Evolutionary conservation across 1,140 invertebrate genomes (phyloP).

Genomic region (Zaprionus capensis): DNA sequence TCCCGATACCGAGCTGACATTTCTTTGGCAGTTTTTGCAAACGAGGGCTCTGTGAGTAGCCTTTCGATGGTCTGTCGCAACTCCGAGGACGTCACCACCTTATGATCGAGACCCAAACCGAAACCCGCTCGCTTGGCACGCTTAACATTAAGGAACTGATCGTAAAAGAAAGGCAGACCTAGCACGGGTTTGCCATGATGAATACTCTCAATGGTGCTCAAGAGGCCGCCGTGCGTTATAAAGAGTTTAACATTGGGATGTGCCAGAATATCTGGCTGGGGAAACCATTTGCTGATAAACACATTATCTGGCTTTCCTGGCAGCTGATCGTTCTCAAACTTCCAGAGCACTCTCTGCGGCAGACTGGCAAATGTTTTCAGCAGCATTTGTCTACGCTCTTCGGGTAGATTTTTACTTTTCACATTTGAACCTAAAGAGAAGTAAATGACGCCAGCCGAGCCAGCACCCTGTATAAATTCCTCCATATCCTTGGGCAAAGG

Average conservation of each 20-base stretch:
- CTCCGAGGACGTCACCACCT: slow-evolving; percentile 75
- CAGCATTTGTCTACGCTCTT: slow-evolving; percentile 85
- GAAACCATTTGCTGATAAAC: slow-evolving; percentile 88
- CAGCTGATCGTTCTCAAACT: slow-evolving; percentile 87
- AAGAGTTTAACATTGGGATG: slow-evolving; percentile 88
- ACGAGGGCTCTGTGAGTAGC: slow-evolving; percentile 77
- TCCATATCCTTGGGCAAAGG: slow-evolving; percentile 84
- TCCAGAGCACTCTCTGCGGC: slow-evolving; percentile 88
- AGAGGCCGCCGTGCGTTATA: slow-evolving; percentile 90
- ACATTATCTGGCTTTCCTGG: slow-evolving; percentile 87
- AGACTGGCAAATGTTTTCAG: slow-evolving; percentile 86
- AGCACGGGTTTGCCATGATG: slow-evolving; percentile 90
- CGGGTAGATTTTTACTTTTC: slow-evolving; percentile 85
- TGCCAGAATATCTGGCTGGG: slow-evolving; percentile 89
- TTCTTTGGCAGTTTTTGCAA: slow-evolving; percentile 84
- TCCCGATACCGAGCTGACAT: slow-evolving; percentile 87
- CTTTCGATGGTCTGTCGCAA: slow-evolving; percentile 73
- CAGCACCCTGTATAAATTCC: slow-evolving; percentile 86
- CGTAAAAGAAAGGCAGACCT: slow-evolving; percentile 88
- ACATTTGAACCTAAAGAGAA: slow-evolving; percentile 88
- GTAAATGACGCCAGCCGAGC: slow-evolving; percentile 86
- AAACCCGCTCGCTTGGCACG: slow-evolving; percentile 84
- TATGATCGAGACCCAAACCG: slow-evolving; percentile 82
- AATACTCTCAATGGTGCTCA: slow-evolving; percentile 89
- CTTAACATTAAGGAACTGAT: slow-evolving; percentile 87